These are phyloP conservation scores for Amiota minor DNA, from an alignment of 2,888 invertebrate genomes.

Conservation along the genomic window DNA sequence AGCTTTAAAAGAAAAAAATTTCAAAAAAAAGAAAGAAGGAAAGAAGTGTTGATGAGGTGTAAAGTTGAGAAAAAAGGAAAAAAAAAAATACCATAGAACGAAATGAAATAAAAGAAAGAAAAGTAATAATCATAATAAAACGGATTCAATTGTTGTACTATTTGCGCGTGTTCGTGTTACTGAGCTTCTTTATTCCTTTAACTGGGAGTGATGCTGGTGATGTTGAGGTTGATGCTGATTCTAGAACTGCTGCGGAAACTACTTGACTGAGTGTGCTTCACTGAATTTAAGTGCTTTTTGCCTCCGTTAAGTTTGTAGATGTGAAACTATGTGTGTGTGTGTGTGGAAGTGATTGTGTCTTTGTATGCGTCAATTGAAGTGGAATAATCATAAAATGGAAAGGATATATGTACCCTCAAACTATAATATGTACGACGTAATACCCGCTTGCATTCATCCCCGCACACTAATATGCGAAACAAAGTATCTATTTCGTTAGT, in stretches of 20 bases:
- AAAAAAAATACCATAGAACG: neutral
- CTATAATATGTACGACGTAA: neutral
- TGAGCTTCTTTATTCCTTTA: too few species aligned
- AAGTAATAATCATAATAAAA: neutral
- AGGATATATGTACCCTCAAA: constrained; percentile 4
- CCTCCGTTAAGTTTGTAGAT: too few species aligned
- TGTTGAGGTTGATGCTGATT: neutral
- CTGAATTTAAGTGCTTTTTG: constrained; percentile 6
- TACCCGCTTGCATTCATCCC: neutral
- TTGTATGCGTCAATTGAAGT: constrained; percentile 5
- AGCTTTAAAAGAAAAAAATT: neutral
- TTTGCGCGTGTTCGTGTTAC: too few species aligned
- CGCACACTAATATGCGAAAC: neutral
- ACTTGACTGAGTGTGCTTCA: constrained; percentile 6
- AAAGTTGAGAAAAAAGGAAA: constrained; percentile 2
- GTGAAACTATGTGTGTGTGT: neutral
- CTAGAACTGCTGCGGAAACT: neutral
- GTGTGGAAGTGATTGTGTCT: neutral
- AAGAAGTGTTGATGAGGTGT: constrained; percentile 12
- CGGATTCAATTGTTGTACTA: neutral
- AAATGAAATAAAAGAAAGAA: neutral
- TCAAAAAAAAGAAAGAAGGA: neutral
- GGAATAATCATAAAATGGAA: constrained; percentile 19
- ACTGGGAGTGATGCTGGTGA: too few species aligned
- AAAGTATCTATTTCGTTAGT: neutral